Evolutionary conservation across 2,888 invertebrate genomes (phyloP), one percentile per base, ranked within the genome.

Genomic region (Tanytarsus gracilentus): DNA sequence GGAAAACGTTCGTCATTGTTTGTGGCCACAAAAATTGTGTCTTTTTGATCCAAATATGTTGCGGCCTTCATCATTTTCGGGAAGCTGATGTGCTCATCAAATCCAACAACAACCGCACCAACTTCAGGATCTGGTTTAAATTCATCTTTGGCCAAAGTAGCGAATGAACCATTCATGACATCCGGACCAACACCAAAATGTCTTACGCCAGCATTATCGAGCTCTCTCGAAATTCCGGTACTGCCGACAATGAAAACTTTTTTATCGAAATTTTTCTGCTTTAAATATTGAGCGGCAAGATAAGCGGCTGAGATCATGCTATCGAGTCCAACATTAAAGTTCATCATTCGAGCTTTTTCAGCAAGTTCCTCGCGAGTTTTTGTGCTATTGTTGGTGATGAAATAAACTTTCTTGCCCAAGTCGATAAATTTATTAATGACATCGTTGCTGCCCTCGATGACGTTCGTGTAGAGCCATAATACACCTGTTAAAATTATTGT

Each of bases 21-120:
- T n/a, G 59, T 50, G 11, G 88, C 97, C 61, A 98, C 77, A 70
- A 95, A 98, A 48, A 89, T 70, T 66, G 88, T 86, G 14, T 85
- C 78, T 0, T 85, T 84, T 66, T 88, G 79, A 23, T 80, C 80
- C 1, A 96, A 78, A 72, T 98, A 98, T 26, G 86, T 86, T 1
- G 90, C 87, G 1, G 97, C 97, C 73, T 91, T 93, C 69, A 90
- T 78, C 69, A 97, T 80, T 76, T 98, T 98, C 0, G 86, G 82
- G 71, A 88, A 95, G 69, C 88, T 92, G 68, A 98, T 84, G 71
- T 95, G 85, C 63, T 87, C 85, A 75, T 99, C 98, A 71, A 94
- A 96, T 2, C 96, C 97, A 36, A 97, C 91, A 23, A 97, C 79
- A 0, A 99, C 98, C 39, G 96, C 97, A 1, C 90, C 91, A 23